phyloP scores from a whole-genome alignment of 1,140 invertebrate genomes.

The Ceratosolen solmsi region DNA sequence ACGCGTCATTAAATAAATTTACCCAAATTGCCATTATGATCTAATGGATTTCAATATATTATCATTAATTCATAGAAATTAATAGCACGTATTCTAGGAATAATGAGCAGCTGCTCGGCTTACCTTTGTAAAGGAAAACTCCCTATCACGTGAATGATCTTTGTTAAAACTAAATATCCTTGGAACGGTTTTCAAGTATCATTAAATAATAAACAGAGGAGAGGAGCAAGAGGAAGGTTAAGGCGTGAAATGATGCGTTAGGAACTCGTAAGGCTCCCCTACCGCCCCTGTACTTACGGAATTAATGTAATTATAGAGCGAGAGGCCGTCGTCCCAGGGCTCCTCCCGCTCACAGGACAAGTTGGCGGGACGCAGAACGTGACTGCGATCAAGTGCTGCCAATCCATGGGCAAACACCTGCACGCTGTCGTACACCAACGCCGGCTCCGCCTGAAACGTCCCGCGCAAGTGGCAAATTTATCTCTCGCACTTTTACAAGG shows the following conservation, averaged over 20 bases:
- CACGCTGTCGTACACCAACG: slow-evolving; percentile 88
- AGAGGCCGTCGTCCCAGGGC: slow-evolving; percentile 89
- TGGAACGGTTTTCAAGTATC: neutral
- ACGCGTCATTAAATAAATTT: too few relatives aligned
- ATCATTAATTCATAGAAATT: too few relatives aligned
- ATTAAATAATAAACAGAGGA: neutral
- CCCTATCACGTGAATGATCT: neutral
- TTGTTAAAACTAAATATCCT: neutral
- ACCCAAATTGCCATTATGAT: too few relatives aligned
- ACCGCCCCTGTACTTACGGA: slow-evolving; percentile 79
- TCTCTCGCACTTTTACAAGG: neutral
- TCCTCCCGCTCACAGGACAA: slow-evolving; percentile 87
- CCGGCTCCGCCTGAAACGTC: slow-evolving; percentile 81
- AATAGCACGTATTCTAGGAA: too few relatives aligned
- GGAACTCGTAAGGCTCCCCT: neutral
- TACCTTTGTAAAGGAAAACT: too few relatives aligned
- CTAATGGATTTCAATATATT: too few relatives aligned
- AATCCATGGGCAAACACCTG: slow-evolving; percentile 89
- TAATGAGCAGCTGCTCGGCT: too few relatives aligned
- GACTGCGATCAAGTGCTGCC: slow-evolving; percentile 81
- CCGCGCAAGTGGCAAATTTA: neutral
- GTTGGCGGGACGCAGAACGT: slow-evolving; percentile 81
- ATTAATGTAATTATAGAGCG: slow-evolving; percentile 93
- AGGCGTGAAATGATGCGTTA: neutral
- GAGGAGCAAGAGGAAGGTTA: too few relatives aligned